Base-by-base conservation (phyloP, 1,140 invertebrate species). In the Druon quercuslanigerum region DNA sequence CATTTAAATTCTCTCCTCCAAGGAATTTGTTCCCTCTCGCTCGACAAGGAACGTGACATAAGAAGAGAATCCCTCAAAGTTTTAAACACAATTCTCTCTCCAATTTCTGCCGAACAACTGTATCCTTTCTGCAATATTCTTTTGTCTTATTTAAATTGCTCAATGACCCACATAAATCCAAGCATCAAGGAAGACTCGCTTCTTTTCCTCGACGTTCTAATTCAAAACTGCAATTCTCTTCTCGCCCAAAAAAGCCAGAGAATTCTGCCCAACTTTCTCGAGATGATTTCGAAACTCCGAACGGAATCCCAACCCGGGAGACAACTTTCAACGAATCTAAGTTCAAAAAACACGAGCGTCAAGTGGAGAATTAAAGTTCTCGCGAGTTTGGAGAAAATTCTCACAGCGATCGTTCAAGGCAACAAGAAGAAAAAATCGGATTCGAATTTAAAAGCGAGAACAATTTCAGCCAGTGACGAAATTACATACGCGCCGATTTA, bases 121-220 rank as follows among this genome's bases (percentile, higher is more conserved):
- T 71, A 83, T 16, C 95, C 96, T 16, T 96, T 96, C 85, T 95
- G 95, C 84, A 93, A 95, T 79, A 92, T 96, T 12, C 89, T 97
- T 56, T 93, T 94, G 52, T 95, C 95, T 13, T 96, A 97, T 85
- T 87, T 97, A 50, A 93, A 94, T 50, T 97, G 96, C 92, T 95
- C 96, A 1, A 97, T 97, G 96, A 97, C 96, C 12, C 96, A 97
- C 82, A 96, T 98, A 74, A 93, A 96, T 87, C 93, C 93, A 14
- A 92, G 92, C 66, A 95, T 97, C 71, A 95, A 97, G 86, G 94
- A 96, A 87, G 96, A 97, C 88, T 96, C 96, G 0, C 88, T 98
- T 3, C 84, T 94, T 11, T 93, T 96, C 72, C 89, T 97, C n/a
- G 96, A 96, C 84, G 92, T 94, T 72, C 89, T 97, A 20, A 87